Evolutionary conservation across 1,140 invertebrate genomes (phyloP), one percentile per base, ranked within the genome.

Genomic region (Carposina sasakii): DNA sequence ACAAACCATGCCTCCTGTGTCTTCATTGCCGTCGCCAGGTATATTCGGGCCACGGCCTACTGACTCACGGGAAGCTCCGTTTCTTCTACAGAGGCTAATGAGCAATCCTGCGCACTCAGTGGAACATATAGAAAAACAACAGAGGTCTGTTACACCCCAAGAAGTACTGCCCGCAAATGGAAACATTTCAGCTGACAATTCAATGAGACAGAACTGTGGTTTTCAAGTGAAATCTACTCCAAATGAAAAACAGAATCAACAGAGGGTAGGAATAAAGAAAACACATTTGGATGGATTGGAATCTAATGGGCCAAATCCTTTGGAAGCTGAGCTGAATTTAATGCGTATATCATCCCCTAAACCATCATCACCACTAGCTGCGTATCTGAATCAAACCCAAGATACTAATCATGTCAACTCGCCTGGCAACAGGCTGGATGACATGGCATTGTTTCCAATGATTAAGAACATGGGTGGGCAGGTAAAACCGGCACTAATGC

Each of bases 51-150:
- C 88, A 8, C 79, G 86, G 13, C 63, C 84, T 0, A 62, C 71
- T 0, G 85, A 82, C 15, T 55, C 67, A 1, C 75, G 76, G 5
- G 88, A 89, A 39, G 88, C 81, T 16, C 88, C 88, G 4, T 54
- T 89, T 21, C 65, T 90, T 2, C 74, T 93, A 1, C 91, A 92
- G 52, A 87, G 90, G 47, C 81, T 95, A 22, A 93, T 94, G 90
- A 93, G 91, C 22, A 91, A 93, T 70, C 91, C 92, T 3, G 91
- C 92, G 19, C 92, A 94, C 66, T 91, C 89, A 39, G 90, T 96
- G 8, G 94, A 96, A 65, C 93, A 96, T 72, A 94, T 96, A 63
- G 95, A 96, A 63, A 94, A 94, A 54, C 93, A 94, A 59, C 94
- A 95, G 61, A 87, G 92, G 39, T 91, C 91, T 26, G 88, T 89